Evolutionary conservation across 2,797 vertebrate genomes (phyloP), one percentile per base, ranked within the genome.

Genomic region (Danionella dracula): DNA sequence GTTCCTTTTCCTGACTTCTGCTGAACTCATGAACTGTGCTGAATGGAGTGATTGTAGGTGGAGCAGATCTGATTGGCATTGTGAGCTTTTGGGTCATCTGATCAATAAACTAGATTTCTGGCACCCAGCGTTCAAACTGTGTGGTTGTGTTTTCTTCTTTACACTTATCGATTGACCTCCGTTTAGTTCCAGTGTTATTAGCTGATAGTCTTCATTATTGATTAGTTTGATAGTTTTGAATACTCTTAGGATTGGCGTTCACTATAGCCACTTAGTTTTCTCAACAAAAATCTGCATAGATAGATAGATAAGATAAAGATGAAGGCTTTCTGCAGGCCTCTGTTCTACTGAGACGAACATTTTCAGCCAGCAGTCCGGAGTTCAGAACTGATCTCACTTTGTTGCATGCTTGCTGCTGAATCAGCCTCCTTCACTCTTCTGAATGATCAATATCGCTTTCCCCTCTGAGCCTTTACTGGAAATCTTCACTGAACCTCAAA

Each of bases 341-440:
- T n/a, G n/a, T n/a, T n/a, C n/a, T n/a, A n/a, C n/a, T 27, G 23
- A 27, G 23, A 27, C 3, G 23, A 27, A 27, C 3, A 27, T 27
- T 31, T 66, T 82, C 74, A 81, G 83, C 80, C 83, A 83, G 84
- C 83, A 85, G 84, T 86, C 83, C 86, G 82, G 76, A 74, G 85
- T 86, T 88, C 81, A 80, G 71, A 75, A 35, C 79, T 80, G 79
- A 58, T 78, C 71, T 79, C 75, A 73, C 77, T 79, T 75, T 65
- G 42, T 29, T 85, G 87, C 88, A 89, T 88, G 88, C 73, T 69
- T 62, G 71, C 68, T 78, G 58, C 29, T 60, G 5, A 35, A 27
- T 78, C 44, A 73, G 71, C 74, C 75, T 74, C 27, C 54, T 20
- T 71, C 71, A 31, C 70, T 79, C 34, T 67, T 73, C 73, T 48